Percentiles rank a stretch among this genome's conserved stretches.
phyloP scores from a whole-genome alignment of 1,140 invertebrate species.

The Conus betulinus region DNA sequence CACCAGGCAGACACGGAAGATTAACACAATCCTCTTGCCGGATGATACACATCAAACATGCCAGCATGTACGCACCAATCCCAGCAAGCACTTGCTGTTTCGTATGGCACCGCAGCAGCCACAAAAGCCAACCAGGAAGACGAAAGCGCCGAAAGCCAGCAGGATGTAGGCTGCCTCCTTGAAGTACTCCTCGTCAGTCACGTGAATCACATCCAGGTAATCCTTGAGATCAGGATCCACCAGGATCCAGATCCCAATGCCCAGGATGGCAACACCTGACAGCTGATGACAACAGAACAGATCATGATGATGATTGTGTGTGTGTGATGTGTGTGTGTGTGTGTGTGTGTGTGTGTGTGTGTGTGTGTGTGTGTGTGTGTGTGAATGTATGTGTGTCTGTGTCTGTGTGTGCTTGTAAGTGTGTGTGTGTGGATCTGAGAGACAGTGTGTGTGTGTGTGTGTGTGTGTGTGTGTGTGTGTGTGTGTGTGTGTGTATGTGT shows the following conservation, averaged over 20 bases:
- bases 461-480: too few species aligned
- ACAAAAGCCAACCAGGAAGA: slow-evolving; percentile 90
- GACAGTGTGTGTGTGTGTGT: too few species aligned
- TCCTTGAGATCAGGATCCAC: slow-evolving; percentile 84
- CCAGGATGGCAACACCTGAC: slow-evolving; percentile 82
- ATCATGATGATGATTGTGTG: background rate
- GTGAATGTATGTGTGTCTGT: too few species aligned
- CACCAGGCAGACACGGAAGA: too few species aligned
- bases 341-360: too few species aligned
- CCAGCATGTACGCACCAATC: slow-evolving; percentile 78
- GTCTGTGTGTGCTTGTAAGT: too few species aligned
- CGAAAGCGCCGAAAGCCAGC: slow-evolving; percentile 85
- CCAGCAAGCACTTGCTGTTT: slow-evolving; percentile 90
- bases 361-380: too few species aligned
- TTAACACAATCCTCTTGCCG: too few species aligned
- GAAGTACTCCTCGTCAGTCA: slow-evolving; percentile 77
- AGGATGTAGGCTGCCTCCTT: slow-evolving; percentile 78
- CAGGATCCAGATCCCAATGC: slow-evolving; percentile 84
- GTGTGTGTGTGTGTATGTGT: too few species aligned
- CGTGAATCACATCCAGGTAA: slow-evolving; percentile 74
- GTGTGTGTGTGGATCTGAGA: too few species aligned
- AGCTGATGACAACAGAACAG: slow-evolving; percentile 78
- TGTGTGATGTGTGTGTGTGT: background rate
- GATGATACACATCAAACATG: too few species aligned
- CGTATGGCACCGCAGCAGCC: slow-evolving; percentile 91